Percentiles rank a stretch among this genome's conserved stretches.
Conservation (phyloP, 92 coral and sea anemone genomes). For the Parazoanthus atlanticus region DNA sequence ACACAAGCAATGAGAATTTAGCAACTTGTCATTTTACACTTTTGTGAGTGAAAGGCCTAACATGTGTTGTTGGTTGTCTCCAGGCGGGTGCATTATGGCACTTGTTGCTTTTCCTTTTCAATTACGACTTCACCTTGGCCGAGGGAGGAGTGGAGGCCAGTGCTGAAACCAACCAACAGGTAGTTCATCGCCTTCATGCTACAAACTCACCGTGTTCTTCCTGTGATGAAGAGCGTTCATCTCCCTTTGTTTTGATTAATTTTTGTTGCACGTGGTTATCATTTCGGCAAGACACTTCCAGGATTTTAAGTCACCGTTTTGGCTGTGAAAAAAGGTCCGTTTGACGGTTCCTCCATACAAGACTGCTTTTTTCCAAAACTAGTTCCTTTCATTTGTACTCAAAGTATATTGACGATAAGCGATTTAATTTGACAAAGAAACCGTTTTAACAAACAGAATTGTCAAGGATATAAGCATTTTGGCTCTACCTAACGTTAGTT, state of each 20-base stretch:
- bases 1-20: too few species aligned
- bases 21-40: too few species aligned
- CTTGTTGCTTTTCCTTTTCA: conserved; percentile 80
- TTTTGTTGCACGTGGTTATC: neutral
- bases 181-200: neutral
- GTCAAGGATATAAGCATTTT: too few species aligned
- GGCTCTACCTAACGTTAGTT: too few species aligned
- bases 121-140: conserved; percentile 94
- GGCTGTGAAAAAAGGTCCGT: neutral
- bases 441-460: too few species aligned
- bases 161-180: conserved; percentile 97
- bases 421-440: too few species aligned
- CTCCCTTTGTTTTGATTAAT: too few species aligned
- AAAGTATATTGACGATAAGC: too few species aligned
- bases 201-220: neutral
- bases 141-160: conserved; percentile 96
- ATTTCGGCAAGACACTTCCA: neutral
- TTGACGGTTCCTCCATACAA: neutral
- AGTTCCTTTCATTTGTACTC: neutral
- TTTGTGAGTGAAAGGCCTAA: neutral
- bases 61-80: neutral
- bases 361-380: neutral
- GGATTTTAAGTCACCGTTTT: too few species aligned
- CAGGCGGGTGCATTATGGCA: conserved; percentile 99
- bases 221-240: too few species aligned